Conservation (phyloP, 2,797 vertebrate species). For the Enteromius treurensis region DNA sequence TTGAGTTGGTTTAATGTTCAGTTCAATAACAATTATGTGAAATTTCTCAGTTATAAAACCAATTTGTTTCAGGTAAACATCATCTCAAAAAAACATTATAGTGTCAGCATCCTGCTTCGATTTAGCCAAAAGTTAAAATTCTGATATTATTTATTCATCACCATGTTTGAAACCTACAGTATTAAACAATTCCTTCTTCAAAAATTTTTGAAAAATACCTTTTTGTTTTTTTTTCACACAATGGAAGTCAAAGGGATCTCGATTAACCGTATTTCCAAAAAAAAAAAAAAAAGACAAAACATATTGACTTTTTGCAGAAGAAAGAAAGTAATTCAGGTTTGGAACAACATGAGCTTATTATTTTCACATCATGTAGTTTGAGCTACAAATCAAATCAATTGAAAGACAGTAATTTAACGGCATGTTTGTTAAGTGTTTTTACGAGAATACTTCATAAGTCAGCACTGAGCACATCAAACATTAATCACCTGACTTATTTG, state of each 20-base stretch:
- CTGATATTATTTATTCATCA: background rate
- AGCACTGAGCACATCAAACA: slow-evolving; percentile 55
- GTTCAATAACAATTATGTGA: background rate
- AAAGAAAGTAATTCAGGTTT: background rate
- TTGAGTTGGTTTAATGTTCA: background rate
- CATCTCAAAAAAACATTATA: background rate
- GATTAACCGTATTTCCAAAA: background rate
- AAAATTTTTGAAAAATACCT: background rate
- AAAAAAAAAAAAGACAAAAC: background rate
- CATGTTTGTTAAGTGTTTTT: slow-evolving; percentile 28
- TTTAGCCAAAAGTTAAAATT: background rate
- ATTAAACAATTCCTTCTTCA: background rate
- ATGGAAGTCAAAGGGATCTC: background rate
- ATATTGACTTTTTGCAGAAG: background rate
- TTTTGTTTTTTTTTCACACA: background rate
- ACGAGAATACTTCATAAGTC: slow-evolving; percentile 45
- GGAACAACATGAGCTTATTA: background rate
- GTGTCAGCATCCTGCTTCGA: background rate
- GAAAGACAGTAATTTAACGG: background rate
- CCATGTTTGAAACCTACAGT: background rate
- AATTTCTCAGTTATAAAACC: background rate
- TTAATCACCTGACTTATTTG: slow-evolving; percentile 55
- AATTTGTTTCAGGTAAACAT: background rate
- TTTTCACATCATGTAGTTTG: background rate
- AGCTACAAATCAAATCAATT: background rate